phyloP scores from a whole-genome alignment of 1,140 invertebrate genomes.

The Planococcus citri region DNA sequence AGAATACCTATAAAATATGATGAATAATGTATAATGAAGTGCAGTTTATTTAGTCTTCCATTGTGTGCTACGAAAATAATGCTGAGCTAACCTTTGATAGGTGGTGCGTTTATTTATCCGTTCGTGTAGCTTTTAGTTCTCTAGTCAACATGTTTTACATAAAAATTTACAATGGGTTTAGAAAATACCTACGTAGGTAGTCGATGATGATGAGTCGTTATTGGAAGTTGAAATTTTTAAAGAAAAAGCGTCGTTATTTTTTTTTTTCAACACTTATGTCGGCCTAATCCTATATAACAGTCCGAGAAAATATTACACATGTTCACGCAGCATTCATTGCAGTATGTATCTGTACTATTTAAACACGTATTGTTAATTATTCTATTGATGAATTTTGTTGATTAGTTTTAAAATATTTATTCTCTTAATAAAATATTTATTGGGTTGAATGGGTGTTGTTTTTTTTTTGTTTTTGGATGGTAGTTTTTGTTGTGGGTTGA shows the following conservation, averaged over 20 bases:
- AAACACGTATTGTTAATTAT: slow-evolving; percentile 16
- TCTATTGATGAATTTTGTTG: slow-evolving; percentile 2
- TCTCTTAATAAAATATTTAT: slow-evolving; percentile 16
- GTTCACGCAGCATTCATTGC: background rate
- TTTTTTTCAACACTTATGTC: background rate
- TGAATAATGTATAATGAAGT: background rate
- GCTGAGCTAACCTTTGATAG: background rate
- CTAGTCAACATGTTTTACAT: background rate
- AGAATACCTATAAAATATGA: no score
- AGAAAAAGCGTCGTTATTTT: background rate
- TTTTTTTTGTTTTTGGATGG: background rate
- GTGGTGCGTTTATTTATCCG: background rate
- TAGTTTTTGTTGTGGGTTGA: no score
- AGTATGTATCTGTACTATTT: slow-evolving; percentile 10
- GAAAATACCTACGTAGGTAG: no score
- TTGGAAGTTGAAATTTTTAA: background rate
- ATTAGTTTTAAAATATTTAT: slow-evolving; percentile 20
- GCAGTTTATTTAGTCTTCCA: slow-evolving; percentile 1
- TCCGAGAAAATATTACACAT: background rate
- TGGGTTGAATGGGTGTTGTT: background rate
- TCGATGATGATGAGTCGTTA: no score
- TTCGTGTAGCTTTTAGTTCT: slow-evolving; percentile 2
- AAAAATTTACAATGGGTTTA: background rate
- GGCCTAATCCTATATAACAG: background rate
- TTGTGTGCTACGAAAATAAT: background rate